These are phyloP conservation scores for Lissocephala sabroskyi DNA, from an alignment of 2,888 invertebrate species.

Conservation along the genomic window DNA sequence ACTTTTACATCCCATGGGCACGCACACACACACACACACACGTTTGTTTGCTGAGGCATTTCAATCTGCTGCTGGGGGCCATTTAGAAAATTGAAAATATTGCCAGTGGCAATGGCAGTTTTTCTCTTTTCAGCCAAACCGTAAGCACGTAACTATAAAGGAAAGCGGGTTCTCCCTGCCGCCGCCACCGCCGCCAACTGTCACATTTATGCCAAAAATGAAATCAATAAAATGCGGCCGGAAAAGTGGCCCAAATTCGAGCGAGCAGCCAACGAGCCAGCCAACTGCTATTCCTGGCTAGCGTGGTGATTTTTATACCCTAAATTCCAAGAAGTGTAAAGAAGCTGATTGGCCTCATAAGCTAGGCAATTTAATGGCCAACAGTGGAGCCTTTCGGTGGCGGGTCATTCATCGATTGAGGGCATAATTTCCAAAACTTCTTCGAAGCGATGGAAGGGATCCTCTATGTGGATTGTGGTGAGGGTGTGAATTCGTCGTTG, in stretches of 20 bases:
- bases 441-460: too few relatives aligned
- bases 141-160: slow-evolving; percentile 10
- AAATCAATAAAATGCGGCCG: slow-evolving; percentile 41
- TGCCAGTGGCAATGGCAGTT: slow-evolving; percentile 33
- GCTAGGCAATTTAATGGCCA: too few relatives aligned
- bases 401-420: too few relatives aligned
- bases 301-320: too few relatives aligned
- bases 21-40: slow-evolving; percentile 16
- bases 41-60: slow-evolving; percentile 30
- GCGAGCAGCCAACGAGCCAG: neutral
- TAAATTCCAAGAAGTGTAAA: too few relatives aligned
- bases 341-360: too few relatives aligned
- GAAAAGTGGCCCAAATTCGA: slow-evolving; percentile 44
- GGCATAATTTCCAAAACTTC: too few relatives aligned
- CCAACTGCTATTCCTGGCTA: neutral
- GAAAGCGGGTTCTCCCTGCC: slow-evolving; percentile 19
- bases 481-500: too few relatives aligned
- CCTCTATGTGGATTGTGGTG: too few relatives aligned
- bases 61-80: slow-evolving; percentile 53
- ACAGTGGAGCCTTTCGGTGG: too few relatives aligned
- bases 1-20: slow-evolving; percentile 32
- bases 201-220: slow-evolving; percentile 57
- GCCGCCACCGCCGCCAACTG: neutral
- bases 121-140: slow-evolving; percentile 12
- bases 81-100: slow-evolving; percentile 60